phyloP scores from a whole-genome alignment of 2,888 invertebrate genomes.

The Caradrina clavipalpis region DNA sequence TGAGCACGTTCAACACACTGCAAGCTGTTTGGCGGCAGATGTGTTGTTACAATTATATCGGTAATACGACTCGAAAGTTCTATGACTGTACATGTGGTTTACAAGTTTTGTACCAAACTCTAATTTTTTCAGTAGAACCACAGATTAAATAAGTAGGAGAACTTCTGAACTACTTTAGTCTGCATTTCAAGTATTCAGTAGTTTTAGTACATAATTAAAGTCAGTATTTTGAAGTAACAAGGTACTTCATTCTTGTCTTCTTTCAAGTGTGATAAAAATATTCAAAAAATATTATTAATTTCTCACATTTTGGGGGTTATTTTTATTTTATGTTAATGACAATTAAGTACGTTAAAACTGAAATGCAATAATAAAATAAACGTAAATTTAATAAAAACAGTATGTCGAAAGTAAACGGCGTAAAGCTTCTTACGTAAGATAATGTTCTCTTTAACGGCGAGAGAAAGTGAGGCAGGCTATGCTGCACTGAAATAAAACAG shows the following conservation, averaged over 20 bases:
- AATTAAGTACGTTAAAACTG: background rate
- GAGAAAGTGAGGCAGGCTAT: constrained; percentile 68
- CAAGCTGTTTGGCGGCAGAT: constrained; percentile 46
- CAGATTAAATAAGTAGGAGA: too few relatives aligned
- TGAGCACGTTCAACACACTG: constrained; percentile 28
- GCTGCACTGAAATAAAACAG: constrained; percentile 48
- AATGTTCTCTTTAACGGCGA: constrained; percentile 63
- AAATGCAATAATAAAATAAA: background rate
- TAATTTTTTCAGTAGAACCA: background rate
- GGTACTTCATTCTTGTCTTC: background rate
- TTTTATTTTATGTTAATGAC: background rate
- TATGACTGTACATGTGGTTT: constrained; percentile 2
- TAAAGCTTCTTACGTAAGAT: constrained; percentile 64
- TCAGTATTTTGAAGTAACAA: background rate
- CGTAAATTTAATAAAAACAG: constrained; percentile 16
- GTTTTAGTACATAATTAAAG: background rate
- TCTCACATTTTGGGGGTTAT: too few relatives aligned
- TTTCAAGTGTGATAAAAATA: background rate
- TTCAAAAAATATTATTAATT: too few relatives aligned
- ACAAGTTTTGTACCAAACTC: background rate
- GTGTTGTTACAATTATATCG: constrained; percentile 29
- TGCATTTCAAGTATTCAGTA: background rate
- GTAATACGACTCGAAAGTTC: constrained; percentile 32
- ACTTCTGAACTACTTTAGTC: background rate
- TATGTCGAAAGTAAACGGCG: constrained; percentile 63